Evolutionary conservation across 2,888 invertebrate species (phyloP).

Genomic region (Willowsia nigromaculata): DNA sequence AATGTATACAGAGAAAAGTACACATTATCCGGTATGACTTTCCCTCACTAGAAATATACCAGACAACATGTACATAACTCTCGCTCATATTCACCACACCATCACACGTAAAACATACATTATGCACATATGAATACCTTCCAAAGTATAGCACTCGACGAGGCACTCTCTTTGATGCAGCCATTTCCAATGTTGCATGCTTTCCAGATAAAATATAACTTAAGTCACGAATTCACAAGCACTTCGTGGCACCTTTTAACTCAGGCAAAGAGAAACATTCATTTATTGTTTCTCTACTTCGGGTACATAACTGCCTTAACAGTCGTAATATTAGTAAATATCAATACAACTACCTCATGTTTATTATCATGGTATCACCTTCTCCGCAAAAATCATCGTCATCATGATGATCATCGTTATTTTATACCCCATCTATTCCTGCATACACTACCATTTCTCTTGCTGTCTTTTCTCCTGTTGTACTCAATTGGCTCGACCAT

Average conservation of each 20-base stretch:
- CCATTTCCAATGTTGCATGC: background rate
- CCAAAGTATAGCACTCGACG: background rate
- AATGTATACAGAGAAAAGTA: slow-evolving; percentile 55
- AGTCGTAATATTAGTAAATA: slow-evolving; percentile 35
- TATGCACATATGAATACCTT: slow-evolving; percentile 18
- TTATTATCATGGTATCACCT: slow-evolving; percentile 44
- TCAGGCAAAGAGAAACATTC: slow-evolving; percentile 20
- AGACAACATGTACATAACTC: background rate
- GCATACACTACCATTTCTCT: slow-evolving; percentile 1
- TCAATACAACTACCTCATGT: slow-evolving; percentile 28
- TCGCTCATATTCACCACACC: too few species aligned
- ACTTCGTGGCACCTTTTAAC: background rate
- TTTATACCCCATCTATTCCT: slow-evolving; percentile 17
- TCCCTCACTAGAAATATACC: background rate
- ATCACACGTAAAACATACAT: background rate
- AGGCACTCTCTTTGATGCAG: slow-evolving; percentile 33
- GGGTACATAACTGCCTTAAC: background rate
- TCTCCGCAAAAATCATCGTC: slow-evolving; percentile 25
- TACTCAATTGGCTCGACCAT: slow-evolving; percentile 47
- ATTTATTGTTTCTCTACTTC: slow-evolving; percentile 49
- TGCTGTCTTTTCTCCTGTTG: slow-evolving; percentile 1
- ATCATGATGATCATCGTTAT: slow-evolving; percentile 23
- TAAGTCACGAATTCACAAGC: background rate
- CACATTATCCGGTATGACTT: slow-evolving; percentile 44
- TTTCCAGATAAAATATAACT: background rate